A percentile compares a stretch with the other conserved stretches of the same genome.
Evolutionary conservation across 2,888 invertebrate genomes (phyloP).

Genomic region (Hybos culiciformis): DNA sequence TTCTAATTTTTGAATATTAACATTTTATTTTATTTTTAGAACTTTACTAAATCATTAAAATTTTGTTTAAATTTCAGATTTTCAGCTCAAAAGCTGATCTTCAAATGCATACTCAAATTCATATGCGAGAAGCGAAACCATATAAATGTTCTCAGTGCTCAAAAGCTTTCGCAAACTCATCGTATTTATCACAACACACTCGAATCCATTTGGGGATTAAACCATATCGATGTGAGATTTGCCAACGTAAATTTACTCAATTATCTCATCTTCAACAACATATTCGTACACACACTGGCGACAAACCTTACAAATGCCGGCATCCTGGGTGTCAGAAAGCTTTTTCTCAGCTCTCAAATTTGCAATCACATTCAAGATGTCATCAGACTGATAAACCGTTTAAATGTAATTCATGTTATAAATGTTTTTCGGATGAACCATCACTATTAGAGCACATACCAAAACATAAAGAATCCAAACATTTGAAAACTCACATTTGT

Average conservation of each 20-base stretch:
- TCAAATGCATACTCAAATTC: constrained; percentile 93
- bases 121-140: constrained; percentile 98
- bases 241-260: constrained; percentile 97
- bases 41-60: too few relatives aligned
- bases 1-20: too few relatives aligned
- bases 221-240: constrained; percentile 96
- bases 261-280: constrained; percentile 98
- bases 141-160: constrained; percentile 99
- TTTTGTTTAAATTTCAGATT: constrained; percentile 75
- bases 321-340: constrained; percentile 97
- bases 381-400: constrained; percentile 99
- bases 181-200: constrained; percentile 97
- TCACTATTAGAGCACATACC: constrained; percentile 97
- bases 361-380: constrained; percentile 98
- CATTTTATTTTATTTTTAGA: constrained; percentile 23
- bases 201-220: constrained; percentile 98
- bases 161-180: constrained; percentile 98
- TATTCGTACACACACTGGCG: constrained; percentile 97
- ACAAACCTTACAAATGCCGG: constrained; percentile 97
- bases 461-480: constrained; percentile 98
- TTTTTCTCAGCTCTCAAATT: constrained; percentile 96
- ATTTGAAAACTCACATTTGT: constrained; percentile 98
- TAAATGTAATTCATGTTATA: constrained; percentile 99
- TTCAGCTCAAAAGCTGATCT: constrained; percentile 96
- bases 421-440: constrained; percentile 96